Evolutionary conservation across 1,140 invertebrate species (phyloP).

Genomic region (Ctenoplectra terminalis): DNA sequence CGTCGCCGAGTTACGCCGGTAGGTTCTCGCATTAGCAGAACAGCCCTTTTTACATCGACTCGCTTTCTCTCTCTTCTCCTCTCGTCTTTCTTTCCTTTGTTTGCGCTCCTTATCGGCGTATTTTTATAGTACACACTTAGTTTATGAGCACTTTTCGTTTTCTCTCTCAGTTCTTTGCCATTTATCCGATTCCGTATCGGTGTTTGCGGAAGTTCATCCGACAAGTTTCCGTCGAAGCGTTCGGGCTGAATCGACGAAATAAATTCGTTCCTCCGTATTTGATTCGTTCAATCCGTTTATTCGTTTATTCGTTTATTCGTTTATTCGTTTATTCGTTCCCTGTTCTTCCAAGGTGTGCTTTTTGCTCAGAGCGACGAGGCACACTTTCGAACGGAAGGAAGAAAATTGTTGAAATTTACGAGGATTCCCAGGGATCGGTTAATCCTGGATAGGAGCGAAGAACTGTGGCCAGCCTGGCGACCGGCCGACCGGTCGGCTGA

Average conservation of each 20-base stretch:
- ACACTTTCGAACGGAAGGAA: constrained; percentile 7
- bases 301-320: too few relatives aligned
- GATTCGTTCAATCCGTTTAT: too few relatives aligned
- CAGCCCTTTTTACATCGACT: constrained; percentile 3
- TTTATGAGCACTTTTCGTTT: constrained; percentile 18
- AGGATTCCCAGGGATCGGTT: constrained; percentile 2
- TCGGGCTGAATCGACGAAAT: background rate
- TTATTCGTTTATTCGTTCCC: background rate
- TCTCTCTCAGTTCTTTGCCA: background rate
- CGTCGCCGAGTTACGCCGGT: background rate
- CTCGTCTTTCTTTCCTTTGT: constrained; percentile 27
- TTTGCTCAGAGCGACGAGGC: background rate
- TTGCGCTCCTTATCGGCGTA: constrained; percentile 21
- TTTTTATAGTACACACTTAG: constrained; percentile 28
- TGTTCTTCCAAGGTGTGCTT: background rate
- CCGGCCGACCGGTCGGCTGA: too few relatives aligned
- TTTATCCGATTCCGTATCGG: background rate
- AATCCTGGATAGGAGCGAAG: constrained; percentile 7
- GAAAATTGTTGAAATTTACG: constrained; percentile 41
- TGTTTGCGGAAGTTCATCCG: background rate
- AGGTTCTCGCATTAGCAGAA: constrained; percentile 11
- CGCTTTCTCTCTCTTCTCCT: background rate
- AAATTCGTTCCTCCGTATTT: background rate
- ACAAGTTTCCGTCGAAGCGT: background rate
- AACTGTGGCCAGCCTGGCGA: too few relatives aligned